Evolutionary conservation across 1,140 invertebrate genomes (phyloP).

Genomic region (Bombus balteatus): DNA sequence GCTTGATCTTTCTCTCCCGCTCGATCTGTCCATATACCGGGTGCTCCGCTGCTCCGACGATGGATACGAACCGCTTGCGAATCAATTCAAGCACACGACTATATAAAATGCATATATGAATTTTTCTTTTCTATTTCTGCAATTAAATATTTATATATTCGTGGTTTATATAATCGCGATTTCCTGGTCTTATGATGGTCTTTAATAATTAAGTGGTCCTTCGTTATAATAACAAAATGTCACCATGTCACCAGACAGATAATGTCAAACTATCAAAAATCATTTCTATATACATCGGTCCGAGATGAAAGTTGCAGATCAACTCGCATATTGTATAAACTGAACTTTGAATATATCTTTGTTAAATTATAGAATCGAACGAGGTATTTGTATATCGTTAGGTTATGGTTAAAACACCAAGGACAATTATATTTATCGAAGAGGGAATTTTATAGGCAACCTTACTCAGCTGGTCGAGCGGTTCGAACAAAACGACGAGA

Average conservation of each 20-base stretch:
- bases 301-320: not conserved
- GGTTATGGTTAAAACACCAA: not conserved
- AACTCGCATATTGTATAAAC: not conserved
- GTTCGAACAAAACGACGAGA: not conserved
- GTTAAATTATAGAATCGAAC: not conserved
- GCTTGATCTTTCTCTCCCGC: conserved; percentile 77
- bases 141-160: no score
- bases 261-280: no score
- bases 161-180: no score
- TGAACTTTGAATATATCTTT: not conserved
- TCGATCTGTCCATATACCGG: conserved; percentile 64
- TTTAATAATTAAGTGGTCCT: not conserved
- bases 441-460: not conserved
- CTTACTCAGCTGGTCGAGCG: not conserved
- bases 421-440: not conserved
- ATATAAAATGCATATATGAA: no score
- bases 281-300: no score
- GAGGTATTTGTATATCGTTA: not conserved
- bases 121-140: no score
- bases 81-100: not conserved
- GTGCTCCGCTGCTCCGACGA: conserved; percentile 28
- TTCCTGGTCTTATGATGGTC: not conserved
- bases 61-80: conserved; percentile 53
- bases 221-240: not conserved
- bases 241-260: no score